Base-by-base conservation (phyloP, 2,113 vertebrate species). In the Acinonyx jubatus region DNA sequence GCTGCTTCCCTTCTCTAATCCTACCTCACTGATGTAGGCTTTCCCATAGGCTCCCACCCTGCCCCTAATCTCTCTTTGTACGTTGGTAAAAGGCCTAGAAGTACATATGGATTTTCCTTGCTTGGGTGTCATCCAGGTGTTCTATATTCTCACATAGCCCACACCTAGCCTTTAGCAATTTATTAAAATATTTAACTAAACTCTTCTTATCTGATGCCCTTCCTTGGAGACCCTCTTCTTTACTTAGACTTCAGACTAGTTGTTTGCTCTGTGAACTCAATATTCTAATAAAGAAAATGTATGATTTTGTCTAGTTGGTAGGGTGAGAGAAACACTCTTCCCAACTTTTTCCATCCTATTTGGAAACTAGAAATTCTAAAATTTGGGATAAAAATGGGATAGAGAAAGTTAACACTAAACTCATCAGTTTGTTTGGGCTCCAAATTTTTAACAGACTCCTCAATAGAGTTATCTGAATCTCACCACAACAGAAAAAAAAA, bases 321-420 rank as follows among this genome's bases (percentile, higher is more conserved):
- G n/a, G 8, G 15, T 65, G 7, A 33, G 9, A 68, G n/a, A 23
- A 89, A 91, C 3, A 25, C 18, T 90, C 66, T 92, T 68, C 38
- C 27, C 41, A 25, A 15, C 18, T 95, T 74, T 94, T n/a, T 33
- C 15, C 7, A 57, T 66, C 45, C 78, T 80, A 13, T 19, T 25
- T 88, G 76, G 78, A 97, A 84, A 80, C 16, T 45, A 78, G 48
- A 81, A 81, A 84, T 84, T 93, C 69, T 84, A 90, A 79, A 74
- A 73, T 45, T 45, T 45, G 45, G 45, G 45, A 45, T 45, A 45
- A 45, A 45, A 45, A 45, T 45, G 45, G 45, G 45, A 45, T 45
- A 55, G 27, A 93, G 23, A 57, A 86, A 79, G 23, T 36, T 71
- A 48, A 69, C 33, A 74, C 61, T 48, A 79, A 88, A 92, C 25